These are phyloP conservation scores for Microctenopoma lineatum DNA, from an alignment of 2,797 vertebrate species.

Conservation along the genomic window DNA sequence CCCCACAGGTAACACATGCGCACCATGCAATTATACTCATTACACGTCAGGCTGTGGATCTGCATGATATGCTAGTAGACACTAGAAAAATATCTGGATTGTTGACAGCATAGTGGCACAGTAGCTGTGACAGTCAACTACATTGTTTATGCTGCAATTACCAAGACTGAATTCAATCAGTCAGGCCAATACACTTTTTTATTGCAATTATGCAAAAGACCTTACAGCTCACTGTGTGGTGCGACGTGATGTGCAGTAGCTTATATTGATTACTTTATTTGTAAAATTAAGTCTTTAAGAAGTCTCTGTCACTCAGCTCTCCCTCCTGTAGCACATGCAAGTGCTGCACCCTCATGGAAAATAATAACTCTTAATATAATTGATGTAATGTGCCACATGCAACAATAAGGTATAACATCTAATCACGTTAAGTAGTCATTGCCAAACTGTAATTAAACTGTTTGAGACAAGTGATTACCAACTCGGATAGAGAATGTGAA, in stretches of 20 bases:
- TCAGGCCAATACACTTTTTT: constrained; percentile 82
- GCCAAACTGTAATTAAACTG: constrained; percentile 86
- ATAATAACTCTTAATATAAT: constrained; percentile 83
- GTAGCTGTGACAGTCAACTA: constrained; percentile 80
- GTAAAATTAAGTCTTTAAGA: constrained; percentile 83
- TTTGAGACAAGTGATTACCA: constrained; percentile 86
- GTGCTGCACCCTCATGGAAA: constrained; percentile 69
- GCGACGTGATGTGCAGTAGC: constrained; percentile 76
- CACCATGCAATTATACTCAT: constrained; percentile 86
- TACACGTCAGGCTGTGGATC: constrained; percentile 80
- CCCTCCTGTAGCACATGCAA: constrained; percentile 66
- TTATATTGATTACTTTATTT: constrained; percentile 83
- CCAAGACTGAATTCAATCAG: constrained; percentile 84
- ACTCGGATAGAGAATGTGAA: constrained; percentile 80
- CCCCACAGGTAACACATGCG: constrained; percentile 82
- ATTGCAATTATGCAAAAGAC: constrained; percentile 85
- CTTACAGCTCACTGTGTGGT: constrained; percentile 74
- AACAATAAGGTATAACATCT: constrained; percentile 87
- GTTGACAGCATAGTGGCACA: constrained; percentile 78
- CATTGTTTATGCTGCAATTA: constrained; percentile 85
- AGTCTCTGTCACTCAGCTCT: constrained; percentile 79
- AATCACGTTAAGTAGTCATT: constrained; percentile 85
- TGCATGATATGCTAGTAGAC: constrained; percentile 75
- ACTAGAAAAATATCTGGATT: constrained; percentile 75
- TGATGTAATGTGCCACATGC: constrained; percentile 82